Percentiles rank a stretch among this genome's conserved stretches.
Conservation (phyloP, 2,888 invertebrate species). For the Protophormia terraenovae region DNA sequence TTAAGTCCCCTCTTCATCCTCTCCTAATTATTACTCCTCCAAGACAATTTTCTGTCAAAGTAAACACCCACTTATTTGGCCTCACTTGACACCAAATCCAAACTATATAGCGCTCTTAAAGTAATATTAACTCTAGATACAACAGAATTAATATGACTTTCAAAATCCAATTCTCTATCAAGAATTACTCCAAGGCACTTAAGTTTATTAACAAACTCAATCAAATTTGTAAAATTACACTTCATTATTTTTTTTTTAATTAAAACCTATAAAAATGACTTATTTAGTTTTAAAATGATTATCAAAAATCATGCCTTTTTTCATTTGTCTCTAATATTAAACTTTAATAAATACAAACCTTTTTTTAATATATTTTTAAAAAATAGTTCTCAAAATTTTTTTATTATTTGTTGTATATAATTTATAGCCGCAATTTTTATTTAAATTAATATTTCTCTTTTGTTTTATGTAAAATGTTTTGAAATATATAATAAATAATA, state of each 20-base stretch:
- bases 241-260: too few relatives aligned
- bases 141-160: neutral
- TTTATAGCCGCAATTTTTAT: slow-evolving; percentile 62
- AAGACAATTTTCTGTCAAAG: too few relatives aligned
- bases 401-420: slow-evolving; percentile 54
- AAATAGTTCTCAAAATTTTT: neutral
- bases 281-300: too few relatives aligned
- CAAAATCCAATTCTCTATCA: neutral
- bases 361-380: too few relatives aligned
- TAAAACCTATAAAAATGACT: too few relatives aligned
- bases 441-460: slow-evolving; percentile 20
- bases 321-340: too few relatives aligned
- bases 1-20: too few relatives aligned
- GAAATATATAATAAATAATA: slow-evolving; percentile 52
- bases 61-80: too few relatives aligned
- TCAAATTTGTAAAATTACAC: too few relatives aligned
- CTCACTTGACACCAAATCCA: neutral
- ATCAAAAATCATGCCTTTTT: too few relatives aligned
- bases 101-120: neutral
- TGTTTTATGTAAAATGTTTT: slow-evolving; percentile 55
- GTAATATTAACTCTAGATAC: neutral
- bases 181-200: neutral
- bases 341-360: too few relatives aligned
- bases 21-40: too few relatives aligned
- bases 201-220: neutral